phyloP scores from a whole-genome alignment of 92 coral and sea anemone species.

The Palythoa caribaeorum region DNA sequence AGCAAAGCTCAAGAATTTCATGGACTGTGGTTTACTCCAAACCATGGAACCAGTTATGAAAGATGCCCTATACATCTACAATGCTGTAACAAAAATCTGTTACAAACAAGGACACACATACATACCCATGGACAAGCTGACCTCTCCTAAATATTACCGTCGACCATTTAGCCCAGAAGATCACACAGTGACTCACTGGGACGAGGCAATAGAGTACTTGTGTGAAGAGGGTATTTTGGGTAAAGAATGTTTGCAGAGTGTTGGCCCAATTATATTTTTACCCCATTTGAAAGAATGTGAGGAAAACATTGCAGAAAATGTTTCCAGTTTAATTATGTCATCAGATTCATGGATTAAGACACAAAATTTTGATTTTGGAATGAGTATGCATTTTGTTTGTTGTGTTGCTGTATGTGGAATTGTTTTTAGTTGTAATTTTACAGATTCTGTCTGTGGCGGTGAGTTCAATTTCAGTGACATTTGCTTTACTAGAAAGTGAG shows the following conservation, averaged over 20 bases:
- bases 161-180: slow-evolving; percentile 40
- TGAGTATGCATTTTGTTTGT: slow-evolving; percentile 2
- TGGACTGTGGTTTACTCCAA: slow-evolving; percentile 50
- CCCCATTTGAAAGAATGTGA: slow-evolving; percentile 63
- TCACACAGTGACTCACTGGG: slow-evolving; percentile 49
- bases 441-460: background rate
- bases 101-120: slow-evolving; percentile 67
- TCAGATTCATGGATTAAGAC: slow-evolving; percentile 51
- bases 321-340: slow-evolving; percentile 43
- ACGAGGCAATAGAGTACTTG: slow-evolving; percentile 48
- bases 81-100: slow-evolving; percentile 52
- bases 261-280: slow-evolving; percentile 39
- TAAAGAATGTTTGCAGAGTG: slow-evolving; percentile 23
- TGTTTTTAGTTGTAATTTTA: background rate
- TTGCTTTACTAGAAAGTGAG: too few relatives aligned
- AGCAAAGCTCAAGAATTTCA: slow-evolving; percentile 54
- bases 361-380: slow-evolving; percentile 42
- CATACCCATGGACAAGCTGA: slow-evolving; percentile 39
- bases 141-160: background rate
- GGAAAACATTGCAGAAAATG: slow-evolving; percentile 54
- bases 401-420: too few relatives aligned
- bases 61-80: slow-evolving; percentile 71
- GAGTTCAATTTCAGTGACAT: too few relatives aligned
- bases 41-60: slow-evolving; percentile 37
- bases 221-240: slow-evolving; percentile 34